phyloP scores from a whole-genome alignment of 2,888 invertebrate genomes.

The Orthonychiurus folsomi region DNA sequence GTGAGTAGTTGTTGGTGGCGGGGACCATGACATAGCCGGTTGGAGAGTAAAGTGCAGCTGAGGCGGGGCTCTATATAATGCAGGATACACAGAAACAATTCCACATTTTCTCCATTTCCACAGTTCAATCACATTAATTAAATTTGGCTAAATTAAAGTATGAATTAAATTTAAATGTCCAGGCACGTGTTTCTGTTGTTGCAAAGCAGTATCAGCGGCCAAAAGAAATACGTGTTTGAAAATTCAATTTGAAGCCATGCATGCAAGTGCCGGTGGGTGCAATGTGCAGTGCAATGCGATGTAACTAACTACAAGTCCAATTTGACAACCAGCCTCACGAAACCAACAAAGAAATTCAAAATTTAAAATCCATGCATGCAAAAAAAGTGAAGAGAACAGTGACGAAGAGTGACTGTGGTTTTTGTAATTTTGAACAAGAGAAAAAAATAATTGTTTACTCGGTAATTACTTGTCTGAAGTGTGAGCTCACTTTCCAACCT shows the following conservation, averaged over 20 bases:
- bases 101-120: not conserved
- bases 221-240: too few species aligned
- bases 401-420: not conserved
- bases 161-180: not conserved
- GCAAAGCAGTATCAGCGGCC: not conserved
- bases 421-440: not conserved
- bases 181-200: not conserved
- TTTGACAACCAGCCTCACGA: not conserved
- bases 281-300: too few species aligned
- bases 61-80: slow-evolving; percentile 9
- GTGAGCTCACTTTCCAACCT: slow-evolving; percentile 93
- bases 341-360: not conserved
- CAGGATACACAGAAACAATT: not conserved
- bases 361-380: slow-evolving; percentile 3
- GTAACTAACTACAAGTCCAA: too few species aligned
- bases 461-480: slow-evolving; percentile 92
- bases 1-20: slow-evolving; percentile 5
- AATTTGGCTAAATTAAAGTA: not conserved
- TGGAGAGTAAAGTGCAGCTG: slow-evolving; percentile 3
- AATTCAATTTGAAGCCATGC: not conserved
- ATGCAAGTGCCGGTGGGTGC: not conserved
- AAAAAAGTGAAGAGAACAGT: not conserved
- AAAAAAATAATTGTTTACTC: slow-evolving; percentile 23
- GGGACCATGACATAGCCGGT: slow-evolving; percentile 11
- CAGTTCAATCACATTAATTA: not conserved